Conservation (phyloP, 2,888 invertebrate genomes). For the Phyllotreta striolata region DNA sequence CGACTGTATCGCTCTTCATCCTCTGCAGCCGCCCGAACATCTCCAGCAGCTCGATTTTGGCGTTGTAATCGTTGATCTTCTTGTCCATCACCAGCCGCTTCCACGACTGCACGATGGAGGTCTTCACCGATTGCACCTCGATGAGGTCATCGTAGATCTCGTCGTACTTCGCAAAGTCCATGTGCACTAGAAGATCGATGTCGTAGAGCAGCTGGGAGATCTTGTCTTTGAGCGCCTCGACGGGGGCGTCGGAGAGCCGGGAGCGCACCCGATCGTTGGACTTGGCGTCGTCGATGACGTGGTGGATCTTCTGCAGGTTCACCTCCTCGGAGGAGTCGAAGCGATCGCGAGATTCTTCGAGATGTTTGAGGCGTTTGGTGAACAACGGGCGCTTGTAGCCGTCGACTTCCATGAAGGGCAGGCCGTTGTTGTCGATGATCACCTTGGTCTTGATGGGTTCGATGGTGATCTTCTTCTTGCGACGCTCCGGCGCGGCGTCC, state of each 20-base stretch:
- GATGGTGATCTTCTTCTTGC: conserved; percentile 45
- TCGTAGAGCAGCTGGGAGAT: conserved; percentile 51
- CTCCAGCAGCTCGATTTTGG: conserved; percentile 52
- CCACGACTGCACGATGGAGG: conserved; percentile 53
- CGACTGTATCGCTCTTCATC: conserved; percentile 47
- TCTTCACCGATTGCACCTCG: conserved; percentile 53
- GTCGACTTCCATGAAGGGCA: conserved; percentile 53
- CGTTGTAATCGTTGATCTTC: conserved; percentile 48
- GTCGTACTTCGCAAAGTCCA: conserved; percentile 51
- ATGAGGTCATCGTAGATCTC: conserved; percentile 51
- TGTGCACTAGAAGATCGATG: conserved; percentile 53
- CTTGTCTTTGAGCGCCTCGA: conserved; percentile 52
- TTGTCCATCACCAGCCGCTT: conserved; percentile 51
- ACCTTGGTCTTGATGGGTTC: conserved; percentile 52
- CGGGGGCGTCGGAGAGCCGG: conserved; percentile 44
- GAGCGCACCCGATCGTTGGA: conserved; percentile 39
- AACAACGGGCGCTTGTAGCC: conserved; percentile 52
- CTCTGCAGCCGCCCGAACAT: conserved; percentile 53
- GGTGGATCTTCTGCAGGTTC: conserved; percentile 48
- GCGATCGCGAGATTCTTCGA: conserved; percentile 10
- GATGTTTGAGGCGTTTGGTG: conserved; percentile 24
- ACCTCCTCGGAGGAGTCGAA: conserved; percentile 46
- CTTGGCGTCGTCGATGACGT: conserved; percentile 50
- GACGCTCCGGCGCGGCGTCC: conserved; percentile 34
- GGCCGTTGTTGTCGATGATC: conserved; percentile 53